Conservation (phyloP, 2,113 vertebrate genomes). For the Laticauda colubrina region DNA sequence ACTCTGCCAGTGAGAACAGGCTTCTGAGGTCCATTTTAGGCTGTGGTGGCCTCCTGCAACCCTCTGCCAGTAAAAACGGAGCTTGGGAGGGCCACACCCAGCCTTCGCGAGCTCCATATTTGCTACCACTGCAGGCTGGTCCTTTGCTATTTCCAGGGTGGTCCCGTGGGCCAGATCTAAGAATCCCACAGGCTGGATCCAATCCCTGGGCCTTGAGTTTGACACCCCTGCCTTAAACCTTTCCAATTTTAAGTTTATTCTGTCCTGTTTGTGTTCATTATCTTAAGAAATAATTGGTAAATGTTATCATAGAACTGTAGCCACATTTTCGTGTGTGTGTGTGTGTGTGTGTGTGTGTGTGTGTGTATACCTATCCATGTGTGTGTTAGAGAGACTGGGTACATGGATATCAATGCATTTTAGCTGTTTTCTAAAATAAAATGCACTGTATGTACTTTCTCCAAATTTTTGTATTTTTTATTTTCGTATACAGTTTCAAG, state of each 20-base stretch:
- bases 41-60: too few species aligned
- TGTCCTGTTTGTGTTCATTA: neutral
- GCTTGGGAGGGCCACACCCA: too few species aligned
- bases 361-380: neutral
- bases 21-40: too few species aligned
- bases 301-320: neutral
- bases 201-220: too few species aligned
- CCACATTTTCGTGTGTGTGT: neutral
- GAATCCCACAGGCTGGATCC: too few species aligned
- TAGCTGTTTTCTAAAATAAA: neutral
- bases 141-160: too few species aligned
- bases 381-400: neutral
- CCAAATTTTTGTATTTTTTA: neutral
- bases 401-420: neutral
- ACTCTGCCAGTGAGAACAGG: too few species aligned
- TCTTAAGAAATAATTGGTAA: neutral
- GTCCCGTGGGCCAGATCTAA: too few species aligned
- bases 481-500: neutral
- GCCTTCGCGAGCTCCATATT: too few species aligned
- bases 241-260: neutral
- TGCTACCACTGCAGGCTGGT: too few species aligned
- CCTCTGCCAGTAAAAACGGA: too few species aligned
- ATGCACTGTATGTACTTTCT: neutral
- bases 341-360: neutral
- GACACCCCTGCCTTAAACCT: neutral